Evolutionary conservation across 2,797 vertebrate genomes (phyloP), one percentile per base, ranked within the genome.

Genomic region (Thaleichthys pacificus): DNA sequence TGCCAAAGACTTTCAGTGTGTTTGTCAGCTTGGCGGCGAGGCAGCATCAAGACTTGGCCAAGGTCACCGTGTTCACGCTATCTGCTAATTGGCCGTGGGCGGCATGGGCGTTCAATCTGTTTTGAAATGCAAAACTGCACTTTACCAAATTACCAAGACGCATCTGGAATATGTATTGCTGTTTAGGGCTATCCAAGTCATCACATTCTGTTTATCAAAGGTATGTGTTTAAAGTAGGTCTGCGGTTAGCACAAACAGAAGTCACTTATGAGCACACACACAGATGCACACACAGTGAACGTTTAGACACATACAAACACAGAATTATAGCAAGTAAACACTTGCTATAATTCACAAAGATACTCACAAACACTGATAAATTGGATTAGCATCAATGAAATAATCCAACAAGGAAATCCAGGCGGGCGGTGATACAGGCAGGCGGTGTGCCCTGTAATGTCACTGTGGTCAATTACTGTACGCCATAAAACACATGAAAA

Each of bases 71-170:
- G 83, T 87, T 86, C 89, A 89, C 83, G 84, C 85, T 83, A 77
- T 80, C 76, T 84, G 64, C 67, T 87, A 90, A 89, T 87, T 89
- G 80, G 83, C 81, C 24, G 21, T 61, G 71, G 81, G 85, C 81
- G 82, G 77, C 60, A 74, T 74, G 71, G 82, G 74, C 76, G 62
- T 77, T 72, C 84, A 85, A 79, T 88, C 86, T 82, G 87, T 80
- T 87, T 88, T 83, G 82, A 90, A 89, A 88, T 89, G 80, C 84
- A 87, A 85, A 91, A 85, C 77, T 85, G 86, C 86, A 89, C 85
- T 91, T 89, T 86, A 86, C 86, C 80, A 89, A 86, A 89, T 90
- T 89, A 84, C 79, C 75, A 78, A 82, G 75, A 88, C 85, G 78
- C 82, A 85, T 85, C 85, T 90, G 84, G 82, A 89, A 88, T 89